Evolutionary conservation across 2,113 vertebrate species (phyloP).

Genomic region (Anser brachyrhynchus): DNA sequence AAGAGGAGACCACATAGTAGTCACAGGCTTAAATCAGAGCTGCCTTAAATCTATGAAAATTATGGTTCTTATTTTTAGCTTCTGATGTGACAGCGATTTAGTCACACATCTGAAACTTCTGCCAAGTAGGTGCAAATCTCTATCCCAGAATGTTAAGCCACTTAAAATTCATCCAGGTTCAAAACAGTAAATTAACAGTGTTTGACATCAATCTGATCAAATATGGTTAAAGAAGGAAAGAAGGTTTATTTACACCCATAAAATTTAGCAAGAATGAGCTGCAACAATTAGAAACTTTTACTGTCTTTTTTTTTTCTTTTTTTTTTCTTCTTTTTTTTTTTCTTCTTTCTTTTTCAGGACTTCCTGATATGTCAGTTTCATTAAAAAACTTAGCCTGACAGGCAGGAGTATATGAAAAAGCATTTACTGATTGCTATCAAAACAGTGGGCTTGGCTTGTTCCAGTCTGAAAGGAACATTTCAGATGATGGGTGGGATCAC

Average conservation of each 20-base stretch:
- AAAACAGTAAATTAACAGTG: not conserved
- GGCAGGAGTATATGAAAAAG: not conserved
- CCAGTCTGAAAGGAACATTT: not conserved
- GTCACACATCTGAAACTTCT: not conserved
- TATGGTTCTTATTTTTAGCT: not conserved
- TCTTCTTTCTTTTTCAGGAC: not conserved
- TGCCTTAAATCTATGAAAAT: slow-evolving; percentile 36
- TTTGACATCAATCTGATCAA: not conserved
- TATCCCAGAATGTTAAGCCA: not conserved
- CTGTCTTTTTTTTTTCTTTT: not conserved
- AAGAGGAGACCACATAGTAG: slow-evolving; percentile 36
- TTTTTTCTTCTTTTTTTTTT: not conserved
- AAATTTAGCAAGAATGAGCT: not conserved
- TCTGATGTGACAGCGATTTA: not conserved
- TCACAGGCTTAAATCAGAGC: slow-evolving; percentile 33
- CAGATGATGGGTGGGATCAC: not conserved
- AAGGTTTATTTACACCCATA: not conserved
- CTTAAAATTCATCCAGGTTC: not conserved
- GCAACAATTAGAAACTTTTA: not conserved
- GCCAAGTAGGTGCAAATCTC: not conserved
- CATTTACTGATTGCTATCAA: not conserved
- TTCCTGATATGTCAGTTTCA: not conserved
- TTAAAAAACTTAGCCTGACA: not conserved
- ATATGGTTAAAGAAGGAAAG: not conserved
- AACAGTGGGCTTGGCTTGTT: not conserved